Base-by-base conservation (phyloP, 2,797 vertebrate species). In the Scomberomorus guttatus region DNA sequence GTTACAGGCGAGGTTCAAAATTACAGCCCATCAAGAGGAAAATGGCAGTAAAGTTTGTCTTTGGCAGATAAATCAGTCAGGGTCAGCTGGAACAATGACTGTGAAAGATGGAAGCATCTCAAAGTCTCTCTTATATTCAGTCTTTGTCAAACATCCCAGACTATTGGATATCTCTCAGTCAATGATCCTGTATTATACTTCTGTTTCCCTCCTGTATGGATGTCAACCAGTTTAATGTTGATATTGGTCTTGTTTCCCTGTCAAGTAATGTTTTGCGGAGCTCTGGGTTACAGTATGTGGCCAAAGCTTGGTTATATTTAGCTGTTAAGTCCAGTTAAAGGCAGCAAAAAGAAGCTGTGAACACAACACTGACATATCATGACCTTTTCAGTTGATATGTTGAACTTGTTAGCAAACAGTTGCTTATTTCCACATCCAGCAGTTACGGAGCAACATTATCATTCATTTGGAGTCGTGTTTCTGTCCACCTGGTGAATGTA, bases 1-100 rank as follows among this genome's bases (percentile, higher is more conserved):
- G 71, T 81, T 64, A 76, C 70, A 61, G 79, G 37, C 59, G 3
- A 56, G 37, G 66, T 77, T 80, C 61, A 59, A 50, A 75, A 75
- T 85, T 82, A 79, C 75, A 76, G 39, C 69, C 29, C 29, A 0
- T 89, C 77, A 72, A 63, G 75, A 80, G 61, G 69, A 71, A 80
- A 81, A 83, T 60, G 75, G 88, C 75, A 46, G 60, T 86, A 82
- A 86, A 92, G 61, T 83, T 79, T 78, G 86, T 83, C 87, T 89
- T 85, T 81, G 82, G 62, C 48, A 72, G 66, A 85, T 73, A 67
- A 83, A 73, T 86, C 75, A 67, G 59, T 75, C 62, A 61, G 85
- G 83, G 83, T 86, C 85, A 89, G 46, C 54, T 52, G 61, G 59
- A 76, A 72, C 72, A 39, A 37, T 37, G 17, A 9, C 22, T 24